phyloP scores from a whole-genome alignment of 2,113 vertebrate genomes.

The Percopsis transmontana region DNA sequence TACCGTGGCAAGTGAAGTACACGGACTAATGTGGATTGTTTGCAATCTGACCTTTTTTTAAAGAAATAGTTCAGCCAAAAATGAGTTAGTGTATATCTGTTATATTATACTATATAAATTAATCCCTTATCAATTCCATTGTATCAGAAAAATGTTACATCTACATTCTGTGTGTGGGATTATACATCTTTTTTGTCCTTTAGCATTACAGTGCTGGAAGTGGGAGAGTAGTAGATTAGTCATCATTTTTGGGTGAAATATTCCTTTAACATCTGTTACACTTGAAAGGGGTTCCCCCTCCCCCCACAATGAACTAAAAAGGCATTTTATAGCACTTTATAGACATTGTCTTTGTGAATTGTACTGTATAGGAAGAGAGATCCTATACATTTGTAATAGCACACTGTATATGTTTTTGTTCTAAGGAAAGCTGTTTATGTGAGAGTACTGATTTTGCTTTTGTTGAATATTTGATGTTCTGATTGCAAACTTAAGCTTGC shows the following conservation, averaged over 20 bases:
- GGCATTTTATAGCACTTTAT: conserved; percentile 53
- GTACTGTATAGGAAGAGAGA: conserved; percentile 8
- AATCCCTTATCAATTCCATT: no score
- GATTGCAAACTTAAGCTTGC: no score
- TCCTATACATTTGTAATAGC: conserved; percentile 12
- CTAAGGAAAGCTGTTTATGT: no score
- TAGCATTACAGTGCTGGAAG: neutral
- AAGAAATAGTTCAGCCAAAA: no score
- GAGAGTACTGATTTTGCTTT: no score
- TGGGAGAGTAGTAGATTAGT: neutral
- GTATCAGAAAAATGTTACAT: no score
- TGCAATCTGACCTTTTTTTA: neutral
- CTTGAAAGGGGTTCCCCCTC: neutral
- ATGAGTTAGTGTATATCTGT: no score
- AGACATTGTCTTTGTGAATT: neutral
- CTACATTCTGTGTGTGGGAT: neutral
- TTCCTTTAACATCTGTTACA: conserved; percentile 1
- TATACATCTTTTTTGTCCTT: neutral
- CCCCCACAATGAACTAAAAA: neutral
- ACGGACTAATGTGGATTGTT: neutral
- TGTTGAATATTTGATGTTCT: no score
- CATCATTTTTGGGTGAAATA: neutral
- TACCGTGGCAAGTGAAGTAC: neutral
- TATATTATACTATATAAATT: no score
- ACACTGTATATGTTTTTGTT: neutral